These are phyloP conservation scores for Alcedo atthis DNA, from an alignment of 2,797 vertebrate species.

Conservation along the genomic window DNA sequence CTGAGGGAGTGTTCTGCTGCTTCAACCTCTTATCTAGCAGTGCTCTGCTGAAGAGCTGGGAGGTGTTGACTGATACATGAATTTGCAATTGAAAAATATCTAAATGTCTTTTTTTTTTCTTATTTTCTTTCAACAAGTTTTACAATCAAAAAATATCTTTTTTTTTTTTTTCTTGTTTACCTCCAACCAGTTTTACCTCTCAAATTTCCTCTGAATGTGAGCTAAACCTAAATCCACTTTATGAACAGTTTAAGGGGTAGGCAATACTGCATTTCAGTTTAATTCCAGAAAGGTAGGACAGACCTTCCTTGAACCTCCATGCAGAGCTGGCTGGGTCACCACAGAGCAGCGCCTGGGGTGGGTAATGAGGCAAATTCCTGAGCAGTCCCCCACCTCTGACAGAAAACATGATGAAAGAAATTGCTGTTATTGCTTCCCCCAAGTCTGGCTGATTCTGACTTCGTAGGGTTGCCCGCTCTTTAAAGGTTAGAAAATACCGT, in stretches of 20 bases:
- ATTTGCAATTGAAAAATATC: not conserved
- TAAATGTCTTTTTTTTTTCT: not conserved
- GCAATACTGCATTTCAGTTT: not conserved
- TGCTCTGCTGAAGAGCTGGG: not conserved
- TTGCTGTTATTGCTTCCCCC: not conserved
- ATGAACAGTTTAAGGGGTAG: not conserved
- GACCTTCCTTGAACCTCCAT: rapidly evolving
- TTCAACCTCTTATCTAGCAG: not conserved
- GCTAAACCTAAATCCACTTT: not conserved
- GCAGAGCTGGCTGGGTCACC: not conserved
- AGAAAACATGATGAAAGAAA: not conserved
- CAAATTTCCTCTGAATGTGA: not conserved
- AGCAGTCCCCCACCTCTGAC: not conserved
- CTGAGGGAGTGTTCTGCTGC: not conserved
- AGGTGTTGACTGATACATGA: not conserved
- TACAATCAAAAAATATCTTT: not conserved
- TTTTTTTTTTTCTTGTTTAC: too few relatives aligned
- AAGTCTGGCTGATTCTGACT: not conserved
- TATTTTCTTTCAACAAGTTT: not conserved
- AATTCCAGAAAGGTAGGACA: not conserved
- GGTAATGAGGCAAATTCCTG: not conserved
- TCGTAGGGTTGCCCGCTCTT: not conserved
- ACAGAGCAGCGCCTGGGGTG: not conserved
- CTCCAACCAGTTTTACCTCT: not conserved
- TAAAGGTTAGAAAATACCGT: not conserved